phyloP scores from a whole-genome alignment of 2,888 invertebrate species.

The Gymnosoma rotundatum region DNA sequence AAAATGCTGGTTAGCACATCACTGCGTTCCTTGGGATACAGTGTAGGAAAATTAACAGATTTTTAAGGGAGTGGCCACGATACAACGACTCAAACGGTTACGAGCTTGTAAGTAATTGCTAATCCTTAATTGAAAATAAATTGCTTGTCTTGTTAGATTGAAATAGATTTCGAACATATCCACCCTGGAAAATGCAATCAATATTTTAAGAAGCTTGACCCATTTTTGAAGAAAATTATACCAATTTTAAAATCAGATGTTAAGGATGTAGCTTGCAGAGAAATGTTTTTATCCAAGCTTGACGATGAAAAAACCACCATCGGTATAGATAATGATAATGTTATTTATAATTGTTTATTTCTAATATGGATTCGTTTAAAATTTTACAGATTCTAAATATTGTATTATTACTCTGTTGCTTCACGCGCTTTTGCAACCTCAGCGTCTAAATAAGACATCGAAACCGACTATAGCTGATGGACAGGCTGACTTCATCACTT shows the following conservation, averaged over 20 bases:
- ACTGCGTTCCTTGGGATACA: slow-evolving; percentile 29
- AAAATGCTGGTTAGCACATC: slow-evolving; percentile 24
- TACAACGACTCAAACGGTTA: slow-evolving; percentile 35
- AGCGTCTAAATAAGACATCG: slow-evolving; percentile 53
- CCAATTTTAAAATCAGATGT: slow-evolving; percentile 31
- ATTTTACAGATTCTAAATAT: slow-evolving; percentile 50
- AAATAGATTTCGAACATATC: slow-evolving; percentile 33
- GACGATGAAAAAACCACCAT: slow-evolving; percentile 27
- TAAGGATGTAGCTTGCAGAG: slow-evolving; percentile 33
- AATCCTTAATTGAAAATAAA: slow-evolving; percentile 28
- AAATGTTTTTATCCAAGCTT: slow-evolving; percentile 31
- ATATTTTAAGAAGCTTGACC: slow-evolving; percentile 33
- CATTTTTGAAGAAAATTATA: slow-evolving; percentile 26
- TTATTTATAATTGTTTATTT: slow-evolving; percentile 28
- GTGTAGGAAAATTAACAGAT: slow-evolving; percentile 29
- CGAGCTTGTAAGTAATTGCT: slow-evolving; percentile 29
- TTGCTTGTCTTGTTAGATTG: slow-evolving; percentile 40
- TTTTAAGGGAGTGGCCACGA: slow-evolving; percentile 31
- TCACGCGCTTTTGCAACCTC: slow-evolving; percentile 54
- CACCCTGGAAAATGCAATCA: slow-evolving; percentile 27
- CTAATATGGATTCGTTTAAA: slow-evolving; percentile 29
- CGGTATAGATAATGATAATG: slow-evolving; percentile 26
- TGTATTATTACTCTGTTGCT: slow-evolving; percentile 57
- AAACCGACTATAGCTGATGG: slow-evolving; percentile 65
- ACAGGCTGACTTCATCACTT: slow-evolving; percentile 59